Base-by-base conservation (phyloP, 2,888 invertebrate genomes). In the Meliscaeva auricollis region DNA sequence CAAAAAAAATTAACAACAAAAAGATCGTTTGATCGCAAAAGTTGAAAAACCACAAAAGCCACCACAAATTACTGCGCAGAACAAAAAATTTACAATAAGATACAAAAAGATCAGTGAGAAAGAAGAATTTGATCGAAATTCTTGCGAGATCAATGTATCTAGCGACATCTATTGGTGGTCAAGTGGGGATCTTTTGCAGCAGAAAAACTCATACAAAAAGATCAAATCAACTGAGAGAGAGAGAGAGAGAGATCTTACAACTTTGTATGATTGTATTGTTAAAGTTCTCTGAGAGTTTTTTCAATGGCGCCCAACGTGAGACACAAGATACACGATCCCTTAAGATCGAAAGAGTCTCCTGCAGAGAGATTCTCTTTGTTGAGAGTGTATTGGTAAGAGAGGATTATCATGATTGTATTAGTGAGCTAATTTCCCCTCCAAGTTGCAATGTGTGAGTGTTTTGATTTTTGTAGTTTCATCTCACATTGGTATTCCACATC, bases 1-100 rank as follows among this genome's bases (percentile, higher is more conserved):
- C n/a, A 79, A 62, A 52, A 48, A 20, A 64, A 26, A 26, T 26
- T 0, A 38, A 17, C 17, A 54, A 11, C 20, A 60, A 72, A 58
- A 62, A 48, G 22, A 44, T 76, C 80, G 58, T 72, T 84, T 75
- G 76, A 80, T 80, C 84, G 68, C 66, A 60, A 81, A 85, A 85
- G 81, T 68, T 85, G 76, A 77, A 85, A 85, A 85, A 85, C 85
- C 85, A 77, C 85, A 85, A 81, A 73, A 69, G 32, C 64, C 62
- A 77, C 85, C 85, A 69, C 81, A 85, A 81, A 80, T 81, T 84
- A 66, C 70, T 74, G 68, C 13, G n/a, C 1, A 46, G 9, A 44
- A 38, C 13, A 41, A 60, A 3, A 13, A 30, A 56, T 52, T 44
- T 15, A 38, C 11, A n/a, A 15, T 6, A n/a, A 44, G 11, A 15